Percentiles rank a stretch among this genome's conserved stretches.
These are phyloP conservation scores for Sciurus vulgaris DNA, from an alignment of 2,797 vertebrate genomes.

Conservation along the genomic window DNA sequence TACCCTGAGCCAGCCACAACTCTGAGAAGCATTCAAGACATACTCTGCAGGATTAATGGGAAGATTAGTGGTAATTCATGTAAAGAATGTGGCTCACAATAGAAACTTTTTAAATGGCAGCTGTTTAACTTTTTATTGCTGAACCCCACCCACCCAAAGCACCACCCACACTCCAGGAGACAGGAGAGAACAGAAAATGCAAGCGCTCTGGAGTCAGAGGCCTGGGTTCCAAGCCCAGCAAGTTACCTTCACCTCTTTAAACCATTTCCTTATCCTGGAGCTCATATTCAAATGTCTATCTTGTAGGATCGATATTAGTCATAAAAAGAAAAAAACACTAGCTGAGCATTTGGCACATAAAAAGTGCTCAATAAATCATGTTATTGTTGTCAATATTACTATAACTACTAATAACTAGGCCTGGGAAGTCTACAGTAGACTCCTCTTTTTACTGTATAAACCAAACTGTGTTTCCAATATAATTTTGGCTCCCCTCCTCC, in stretches of 20 bases:
- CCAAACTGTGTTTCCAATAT: not conserved
- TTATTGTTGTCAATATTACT: not conserved
- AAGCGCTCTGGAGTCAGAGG: not conserved
- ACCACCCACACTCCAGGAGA: not conserved
- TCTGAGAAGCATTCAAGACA: not conserved
- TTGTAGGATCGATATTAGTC: not conserved
- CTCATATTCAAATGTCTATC: slow-evolving; percentile 3
- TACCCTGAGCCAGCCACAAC: not conserved
- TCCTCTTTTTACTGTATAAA: not conserved
- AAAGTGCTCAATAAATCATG: not conserved
- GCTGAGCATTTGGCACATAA: not conserved
- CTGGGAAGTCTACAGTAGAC: not conserved
- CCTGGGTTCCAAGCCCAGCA: not conserved
- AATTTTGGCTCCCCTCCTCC: not conserved
- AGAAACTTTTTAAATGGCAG: not conserved
- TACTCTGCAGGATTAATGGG: not conserved
- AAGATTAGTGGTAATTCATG: not conserved
- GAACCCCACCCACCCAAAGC: not conserved
- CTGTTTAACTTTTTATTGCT: not conserved
- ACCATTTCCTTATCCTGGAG: not conserved
- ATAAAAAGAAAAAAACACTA: not conserved
- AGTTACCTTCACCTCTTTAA: not conserved
- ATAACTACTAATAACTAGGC: not conserved
- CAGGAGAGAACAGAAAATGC: not conserved
- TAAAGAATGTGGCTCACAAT: not conserved